A percentile compares a stretch with the other conserved stretches of the same genome.
These are phyloP conservation scores for Abramis brama DNA, from an alignment of 2,113 vertebrate species.

Conservation along the genomic window DNA sequence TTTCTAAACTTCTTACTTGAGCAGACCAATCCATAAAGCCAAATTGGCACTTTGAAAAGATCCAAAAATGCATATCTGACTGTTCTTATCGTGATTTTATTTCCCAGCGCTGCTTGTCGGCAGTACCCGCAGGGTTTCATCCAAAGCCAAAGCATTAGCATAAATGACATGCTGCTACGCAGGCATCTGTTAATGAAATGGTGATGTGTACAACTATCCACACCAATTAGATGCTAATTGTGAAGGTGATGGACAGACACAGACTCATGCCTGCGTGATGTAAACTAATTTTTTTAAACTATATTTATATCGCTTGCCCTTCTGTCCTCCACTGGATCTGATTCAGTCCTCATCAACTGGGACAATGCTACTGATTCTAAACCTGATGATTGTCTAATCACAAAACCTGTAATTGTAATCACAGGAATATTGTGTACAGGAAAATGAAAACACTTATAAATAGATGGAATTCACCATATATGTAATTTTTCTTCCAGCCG, in stretches of 20 bases:
- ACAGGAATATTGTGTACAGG: background rate
- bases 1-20: background rate
- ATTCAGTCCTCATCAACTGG: slow-evolving; percentile 20
- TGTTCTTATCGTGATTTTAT: background rate
- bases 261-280: background rate
- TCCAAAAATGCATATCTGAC: background rate
- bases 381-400: slow-evolving; percentile 22
- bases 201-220: slow-evolving; percentile 64
- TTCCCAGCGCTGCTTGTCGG: background rate
- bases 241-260: slow-evolving; percentile 53
- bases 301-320: background rate
- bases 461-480: background rate
- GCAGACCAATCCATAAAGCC: background rate
- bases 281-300: background rate
- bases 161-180: slow-evolving; percentile 57
- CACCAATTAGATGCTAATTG: slow-evolving; percentile 69
- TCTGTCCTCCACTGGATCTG: background rate
- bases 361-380: background rate
- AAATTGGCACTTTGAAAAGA: background rate
- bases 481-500: background rate
- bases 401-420: slow-evolving; percentile 37
- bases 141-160: slow-evolving; percentile 61
- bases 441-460: slow-evolving; percentile 5
- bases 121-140: slow-evolving; percentile 18
- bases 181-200: slow-evolving; percentile 68